Base-by-base conservation (phyloP, 1,140 invertebrate genomes). In the Cepaea nemoralis region DNA sequence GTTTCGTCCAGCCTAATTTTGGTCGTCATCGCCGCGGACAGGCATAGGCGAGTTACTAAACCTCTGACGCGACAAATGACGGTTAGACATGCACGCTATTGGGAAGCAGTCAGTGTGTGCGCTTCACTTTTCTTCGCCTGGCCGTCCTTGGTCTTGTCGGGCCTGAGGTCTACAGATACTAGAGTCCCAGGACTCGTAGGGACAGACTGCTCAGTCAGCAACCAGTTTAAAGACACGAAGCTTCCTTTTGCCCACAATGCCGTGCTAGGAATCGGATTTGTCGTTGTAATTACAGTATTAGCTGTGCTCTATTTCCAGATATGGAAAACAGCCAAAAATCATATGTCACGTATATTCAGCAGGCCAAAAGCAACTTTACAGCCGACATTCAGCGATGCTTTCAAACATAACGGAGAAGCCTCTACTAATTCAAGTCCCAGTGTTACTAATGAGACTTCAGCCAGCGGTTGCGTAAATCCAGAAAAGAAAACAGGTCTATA, bases 11-110 rank as follows among this genome's bases (percentile, higher is more conserved):
- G 83, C 39, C 81, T 87, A 39, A 85, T 84, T 1, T 80, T 88
- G 27, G 83, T 89, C 14, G 74, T 85, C 10, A 86, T 89, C 48
- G 86, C 87, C 14, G 63, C 86, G 16, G 88, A 89, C 55, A 79
- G 88, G 37, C 84, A 84, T 76, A 80, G 85, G 45, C 85, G 87
- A 75, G 85, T 89, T 0, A 87, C 86, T 39, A 75, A 55, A 35
- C 87, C 87, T 3, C 70, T 89, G 22, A 73, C 83, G 67, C 76
- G 76, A 33, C 87, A 88, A 71, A 83, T 87, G 70, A 83, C 85
- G 1, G 77, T 83, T 16, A 48, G 59, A 63, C 50, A 83, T 19
- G 85, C 84, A 22, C 27, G 69, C 31, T 19, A 48, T 12, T 75
- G 71, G 27, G 63, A 55, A 35, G 74, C 14, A 19, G 1, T 66